These are phyloP conservation scores for Trichosurus vulpecula DNA, from an alignment of 2,797 vertebrate genomes.

Conservation along the genomic window DNA sequence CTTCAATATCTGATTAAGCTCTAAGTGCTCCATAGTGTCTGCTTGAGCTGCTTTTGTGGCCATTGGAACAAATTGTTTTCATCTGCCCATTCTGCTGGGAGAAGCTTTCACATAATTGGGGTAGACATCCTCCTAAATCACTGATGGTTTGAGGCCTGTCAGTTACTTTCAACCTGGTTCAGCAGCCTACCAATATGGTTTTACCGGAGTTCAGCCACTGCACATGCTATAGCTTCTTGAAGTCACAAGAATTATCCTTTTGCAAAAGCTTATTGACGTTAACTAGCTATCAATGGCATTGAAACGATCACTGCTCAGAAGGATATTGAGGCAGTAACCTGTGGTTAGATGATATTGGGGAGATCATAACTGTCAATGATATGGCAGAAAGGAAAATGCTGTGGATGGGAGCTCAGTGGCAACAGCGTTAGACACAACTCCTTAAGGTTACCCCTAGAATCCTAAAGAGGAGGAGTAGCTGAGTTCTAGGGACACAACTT, in stretches of 20 bases:
- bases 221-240: neutral
- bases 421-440: neutral
- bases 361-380: neutral
- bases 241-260: neutral
- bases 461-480: neutral
- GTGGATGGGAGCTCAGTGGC: neutral
- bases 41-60: neutral
- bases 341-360: neutral
- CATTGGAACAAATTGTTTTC: neutral
- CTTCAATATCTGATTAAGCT: neutral
- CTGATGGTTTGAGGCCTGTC: neutral
- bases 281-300: neutral
- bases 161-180: neutral
- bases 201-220: neutral
- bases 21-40: neutral
- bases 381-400: neutral
- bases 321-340: neutral
- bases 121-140: neutral
- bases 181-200: neutral
- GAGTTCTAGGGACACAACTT: neutral
- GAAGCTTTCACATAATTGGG: neutral
- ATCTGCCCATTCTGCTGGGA: neutral
- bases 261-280: neutral
- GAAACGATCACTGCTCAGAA: neutral
- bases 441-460: neutral